A percentile compares a stretch with the other conserved stretches of the same genome.
phyloP scores from a whole-genome alignment of 2,797 vertebrate species.

The Phrynocephalus forsythii region DNA sequence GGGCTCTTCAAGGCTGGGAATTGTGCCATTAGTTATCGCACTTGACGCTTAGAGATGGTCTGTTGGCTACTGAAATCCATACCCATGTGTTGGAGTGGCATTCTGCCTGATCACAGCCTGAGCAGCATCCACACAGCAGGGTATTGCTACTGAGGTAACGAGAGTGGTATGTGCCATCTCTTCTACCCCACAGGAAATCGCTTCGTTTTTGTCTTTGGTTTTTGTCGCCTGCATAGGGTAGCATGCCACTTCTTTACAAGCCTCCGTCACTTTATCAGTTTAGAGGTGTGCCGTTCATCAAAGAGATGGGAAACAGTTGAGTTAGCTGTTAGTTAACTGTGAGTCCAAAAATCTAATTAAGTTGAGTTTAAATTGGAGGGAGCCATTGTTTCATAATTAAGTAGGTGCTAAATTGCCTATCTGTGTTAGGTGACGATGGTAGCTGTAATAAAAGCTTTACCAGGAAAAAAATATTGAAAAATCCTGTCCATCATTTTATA shows the following conservation, averaged over 20 bases:
- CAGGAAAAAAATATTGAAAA: no score
- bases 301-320: no score
- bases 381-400: no score
- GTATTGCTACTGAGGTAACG: conserved; percentile 62
- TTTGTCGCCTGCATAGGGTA: conserved; percentile 39
- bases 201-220: conserved; percentile 5
- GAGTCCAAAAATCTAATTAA: no score
- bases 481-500: no score
- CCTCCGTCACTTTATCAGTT: conserved; percentile 30
- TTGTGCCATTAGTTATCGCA: conserved; percentile 69
- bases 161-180: conserved; percentile 56
- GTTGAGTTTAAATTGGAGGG: no score
- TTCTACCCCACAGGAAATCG: conserved; percentile 58
- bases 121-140: conserved; percentile 61
- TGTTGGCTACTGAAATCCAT: conserved; percentile 72
- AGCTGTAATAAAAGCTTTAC: no score
- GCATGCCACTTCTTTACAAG: conserved; percentile 39
- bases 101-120: conserved; percentile 65
- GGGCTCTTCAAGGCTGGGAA: conserved; percentile 67
- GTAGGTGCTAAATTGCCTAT: no score
- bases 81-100: conserved; percentile 72
- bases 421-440: no score
- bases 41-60: conserved; percentile 71
- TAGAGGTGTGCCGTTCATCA: no score
- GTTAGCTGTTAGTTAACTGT: no score